Percentiles rank a stretch among this genome's conserved stretches.
Conservation (phyloP, 2,113 vertebrate genomes). For the Ammospiza caudacuta region DNA sequence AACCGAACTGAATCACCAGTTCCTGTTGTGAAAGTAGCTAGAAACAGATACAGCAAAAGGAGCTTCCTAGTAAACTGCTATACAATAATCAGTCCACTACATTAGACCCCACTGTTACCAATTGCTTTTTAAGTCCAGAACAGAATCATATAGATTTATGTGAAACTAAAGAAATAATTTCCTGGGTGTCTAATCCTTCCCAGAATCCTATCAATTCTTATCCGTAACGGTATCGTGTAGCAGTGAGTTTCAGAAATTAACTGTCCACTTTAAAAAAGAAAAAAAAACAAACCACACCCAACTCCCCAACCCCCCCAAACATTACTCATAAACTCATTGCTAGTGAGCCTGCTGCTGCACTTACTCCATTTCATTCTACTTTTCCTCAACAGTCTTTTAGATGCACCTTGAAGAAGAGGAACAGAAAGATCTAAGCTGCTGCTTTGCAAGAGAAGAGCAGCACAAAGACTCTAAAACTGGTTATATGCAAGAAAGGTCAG, state of each 20-base stretch:
- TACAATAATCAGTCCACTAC: neutral
- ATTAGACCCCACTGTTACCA: neutral
- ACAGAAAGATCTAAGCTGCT: neutral
- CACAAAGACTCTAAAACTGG: neutral
- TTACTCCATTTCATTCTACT: neutral
- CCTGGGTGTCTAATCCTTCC: neutral
- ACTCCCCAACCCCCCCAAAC: accelerated
- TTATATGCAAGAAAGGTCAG: neutral
- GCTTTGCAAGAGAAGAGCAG: neutral
- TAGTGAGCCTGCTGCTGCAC: neutral
- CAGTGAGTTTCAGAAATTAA: neutral
- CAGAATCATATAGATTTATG: neutral
- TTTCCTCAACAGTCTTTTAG: neutral
- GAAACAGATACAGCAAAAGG: slow-evolving; percentile 20
- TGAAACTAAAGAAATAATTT: neutral
- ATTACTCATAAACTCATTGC: neutral
- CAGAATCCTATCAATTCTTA: neutral
- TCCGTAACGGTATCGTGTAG: neutral
- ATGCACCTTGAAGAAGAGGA: neutral
- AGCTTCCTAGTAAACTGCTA: slow-evolving; percentile 7
- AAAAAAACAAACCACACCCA: no score
- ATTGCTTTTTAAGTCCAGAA: neutral
- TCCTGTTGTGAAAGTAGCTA: slow-evolving; percentile 33
- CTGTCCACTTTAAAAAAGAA: neutral
- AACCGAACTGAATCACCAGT: slow-evolving; percentile 49